Evolutionary conservation across 2,888 invertebrate genomes (phyloP), one percentile per base, ranked within the genome.

Genomic region (Parapristionchus giblindavisi): DNA sequence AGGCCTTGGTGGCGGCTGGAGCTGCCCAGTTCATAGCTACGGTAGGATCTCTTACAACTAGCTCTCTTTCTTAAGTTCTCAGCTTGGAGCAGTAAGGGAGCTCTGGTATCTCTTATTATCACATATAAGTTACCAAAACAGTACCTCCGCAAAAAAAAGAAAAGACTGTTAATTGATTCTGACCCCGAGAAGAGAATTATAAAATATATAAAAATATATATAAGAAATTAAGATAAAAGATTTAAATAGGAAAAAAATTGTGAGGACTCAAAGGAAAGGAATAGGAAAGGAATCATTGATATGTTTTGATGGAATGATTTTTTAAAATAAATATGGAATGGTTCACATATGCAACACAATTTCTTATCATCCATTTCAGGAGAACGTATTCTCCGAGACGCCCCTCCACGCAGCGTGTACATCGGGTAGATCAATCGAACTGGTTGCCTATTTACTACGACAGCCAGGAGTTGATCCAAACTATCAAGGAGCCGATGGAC

Each of bases 331-430:
- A 14, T 43, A 8, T 43, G 43, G 43, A 17, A 43, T 43, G 43
- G 43, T 43, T 17, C 8, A 8, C 17, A 43, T 43, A 14, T 43
- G 11, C 43, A 8, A 8, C 43, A 8, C 8, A n/a, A 54, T 14
- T 24, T n/a, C 61, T 61, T 29, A 65, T 38, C 27, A 5, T 38
- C n/a, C 21, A 27, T 61, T 78, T 21, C 58, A 87, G 81, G 90
- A 90, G 78, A 90, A 90, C 75, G 87, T 90, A 34, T 90, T 90
- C 82, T 89, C 89, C 76, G 90, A 90, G 81, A 89, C 89, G 3
- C 89, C 90, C 11, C 82, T 90, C 21, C 89, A 90, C 79, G 87
- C 89, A 78, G 89, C 90, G 0, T 89, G 89, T 81, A 90, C 90
- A 0, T 88, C 88, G 75, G 90, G 90, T 3, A 86, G 88, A 70